Evolutionary conservation across 2,113 vertebrate genomes (phyloP).

Genomic region (Notarius quadriscutis): DNA sequence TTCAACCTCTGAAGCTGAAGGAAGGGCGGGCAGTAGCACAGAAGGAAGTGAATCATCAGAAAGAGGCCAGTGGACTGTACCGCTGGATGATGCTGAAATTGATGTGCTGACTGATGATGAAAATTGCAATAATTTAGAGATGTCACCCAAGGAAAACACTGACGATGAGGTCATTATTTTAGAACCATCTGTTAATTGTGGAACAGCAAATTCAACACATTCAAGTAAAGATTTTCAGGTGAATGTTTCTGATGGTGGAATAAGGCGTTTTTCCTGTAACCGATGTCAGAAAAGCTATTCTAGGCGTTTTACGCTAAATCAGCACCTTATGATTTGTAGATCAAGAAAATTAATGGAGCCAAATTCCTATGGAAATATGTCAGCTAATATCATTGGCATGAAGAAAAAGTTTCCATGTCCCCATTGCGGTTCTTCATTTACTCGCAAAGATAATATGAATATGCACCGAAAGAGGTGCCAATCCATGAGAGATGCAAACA

Average conservation of each 20-base stretch:
- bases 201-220: not conserved
- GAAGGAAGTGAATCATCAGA: slow-evolving; percentile 6
- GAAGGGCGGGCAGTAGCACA: not conserved
- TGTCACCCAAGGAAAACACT: not conserved
- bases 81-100: slow-evolving; percentile 69
- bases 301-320: slow-evolving; percentile 65
- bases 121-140: not conserved
- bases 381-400: slow-evolving; percentile 39
- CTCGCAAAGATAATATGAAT: slow-evolving; percentile 74
- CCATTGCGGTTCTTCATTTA: slow-evolving; percentile 70
- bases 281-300: slow-evolving; percentile 74
- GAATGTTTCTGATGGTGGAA: slow-evolving; percentile 61
- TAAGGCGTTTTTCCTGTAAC: slow-evolving; percentile 69
- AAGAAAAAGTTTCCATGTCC: slow-evolving; percentile 68
- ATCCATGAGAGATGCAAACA: slow-evolving; percentile 28
- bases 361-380: slow-evolving; percentile 25
- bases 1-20: slow-evolving; percentile 6
- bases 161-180: slow-evolving; percentile 42
- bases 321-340: slow-evolving; percentile 70
- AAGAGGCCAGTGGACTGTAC: slow-evolving; percentile 68
- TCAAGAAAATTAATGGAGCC: slow-evolving; percentile 55
- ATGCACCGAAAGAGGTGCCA: slow-evolving; percentile 68
- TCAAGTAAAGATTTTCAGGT: slow-evolving; percentile 52
- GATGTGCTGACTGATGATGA: slow-evolving; percentile 57
- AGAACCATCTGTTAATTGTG: slow-evolving; percentile 22